Evolutionary conservation across 2,888 invertebrate genomes (phyloP), one percentile per base, ranked within the genome.

Genomic region (Drosophila demipolita): DNA sequence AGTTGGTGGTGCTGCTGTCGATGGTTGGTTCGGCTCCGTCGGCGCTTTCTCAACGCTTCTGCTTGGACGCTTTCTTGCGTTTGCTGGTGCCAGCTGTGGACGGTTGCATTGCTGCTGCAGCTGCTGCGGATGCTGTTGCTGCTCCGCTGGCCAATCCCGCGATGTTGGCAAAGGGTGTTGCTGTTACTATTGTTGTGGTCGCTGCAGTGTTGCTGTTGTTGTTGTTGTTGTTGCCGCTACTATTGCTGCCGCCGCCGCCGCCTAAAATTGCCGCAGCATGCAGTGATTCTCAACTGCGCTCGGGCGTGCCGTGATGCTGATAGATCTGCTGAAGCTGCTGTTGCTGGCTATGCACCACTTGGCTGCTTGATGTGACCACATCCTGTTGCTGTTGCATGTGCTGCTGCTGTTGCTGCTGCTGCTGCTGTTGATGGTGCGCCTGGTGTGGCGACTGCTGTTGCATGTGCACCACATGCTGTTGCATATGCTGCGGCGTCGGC

Each of bases 201-300:
- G 57, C 29, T 57, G 57, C 15, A 40, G 49, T 45, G 42, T 20
- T 57, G 62, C 60, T 71, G 66, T 63, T 64, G 40, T 60, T 62
- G 71, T 52, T 49, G 71, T 48, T 23, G 17, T 20, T 15, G 62
- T 42, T 73, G 73, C 75, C 32, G 9, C 49, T 50, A 29, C 55
- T 32, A 17, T 53, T 57, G 8, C 62, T 60, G 49, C 64, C 59
- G 58, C 76, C 62, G 70, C 79, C 79, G 77, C 84, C 77, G 75
- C 89, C 83, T 75, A 91, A 69, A 64, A 84, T 82, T 90, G 90
- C 59, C 72, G 88, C 89, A 82, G 90, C 84, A 81, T 91, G 91
- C 85, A 91, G 91, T 92, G 92, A 92, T 91, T 93, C 92, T 93
- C 93, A 93, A 93, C 93, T 93, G 82, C 93, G 92, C 87, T 93